Conservation (phyloP, 2,113 vertebrate genomes). For the Antidorcas marsupialis region DNA sequence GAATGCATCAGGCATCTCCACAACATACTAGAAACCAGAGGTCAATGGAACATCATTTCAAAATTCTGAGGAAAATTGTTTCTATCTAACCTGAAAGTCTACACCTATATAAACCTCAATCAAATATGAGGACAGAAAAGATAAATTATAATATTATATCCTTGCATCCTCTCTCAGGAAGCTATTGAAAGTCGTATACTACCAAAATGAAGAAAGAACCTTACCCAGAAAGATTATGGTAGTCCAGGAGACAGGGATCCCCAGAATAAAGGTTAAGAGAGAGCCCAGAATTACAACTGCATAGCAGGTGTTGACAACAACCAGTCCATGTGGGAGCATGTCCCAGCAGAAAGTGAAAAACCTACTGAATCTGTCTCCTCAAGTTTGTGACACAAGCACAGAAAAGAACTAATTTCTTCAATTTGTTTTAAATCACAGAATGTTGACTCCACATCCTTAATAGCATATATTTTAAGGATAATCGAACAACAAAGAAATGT, state of each 20-base stretch:
- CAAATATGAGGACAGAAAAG: neutral
- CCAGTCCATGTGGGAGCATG: accelerated
- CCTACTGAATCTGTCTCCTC: neutral
- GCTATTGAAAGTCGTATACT: neutral
- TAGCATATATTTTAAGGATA: neutral
- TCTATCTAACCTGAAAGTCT: neutral
- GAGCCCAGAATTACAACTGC: no score
- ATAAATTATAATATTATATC: neutral
- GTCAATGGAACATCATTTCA: neutral
- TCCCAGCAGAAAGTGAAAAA: neutral
- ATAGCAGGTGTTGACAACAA: neutral
- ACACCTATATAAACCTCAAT: neutral
- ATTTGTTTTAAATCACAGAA: neutral
- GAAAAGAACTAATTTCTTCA: neutral
- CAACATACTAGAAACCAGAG: neutral
- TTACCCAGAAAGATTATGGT: neutral
- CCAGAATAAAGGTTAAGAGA: no score
- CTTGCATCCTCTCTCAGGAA: neutral
- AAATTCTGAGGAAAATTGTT: neutral
- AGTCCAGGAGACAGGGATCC: neutral
- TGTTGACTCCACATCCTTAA: neutral
- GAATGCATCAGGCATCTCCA: neutral
- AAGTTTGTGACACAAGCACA: neutral
- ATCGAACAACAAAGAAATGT: neutral
- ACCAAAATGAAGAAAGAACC: neutral